Evolutionary conservation across 2,888 invertebrate species (phyloP).

Genomic region (Cremastinae sp.): DNA sequence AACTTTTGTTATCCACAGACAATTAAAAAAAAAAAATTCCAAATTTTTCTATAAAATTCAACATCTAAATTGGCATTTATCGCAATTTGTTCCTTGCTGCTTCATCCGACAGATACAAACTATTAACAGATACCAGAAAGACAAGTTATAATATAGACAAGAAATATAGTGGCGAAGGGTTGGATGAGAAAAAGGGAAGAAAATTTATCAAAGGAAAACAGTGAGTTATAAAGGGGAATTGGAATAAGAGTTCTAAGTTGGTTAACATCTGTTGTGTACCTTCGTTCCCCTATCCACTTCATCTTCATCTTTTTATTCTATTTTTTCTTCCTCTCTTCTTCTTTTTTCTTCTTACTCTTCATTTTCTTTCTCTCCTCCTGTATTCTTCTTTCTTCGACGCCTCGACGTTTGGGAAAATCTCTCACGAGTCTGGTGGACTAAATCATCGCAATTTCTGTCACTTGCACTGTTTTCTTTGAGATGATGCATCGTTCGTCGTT

Average conservation of each 20-base stretch:
- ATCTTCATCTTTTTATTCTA: constrained; percentile 26
- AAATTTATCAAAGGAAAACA: constrained; percentile 52
- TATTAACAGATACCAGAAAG: constrained; percentile 40
- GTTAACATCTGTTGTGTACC: constrained; percentile 56
- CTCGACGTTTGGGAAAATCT: constrained; percentile 7
- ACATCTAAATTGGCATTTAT: too few relatives aligned
- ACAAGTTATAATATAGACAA: constrained; percentile 19
- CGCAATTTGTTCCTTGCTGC: constrained; percentile 6
- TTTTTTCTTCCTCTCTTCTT: constrained; percentile 1
- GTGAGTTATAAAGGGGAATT: constrained; percentile 25
- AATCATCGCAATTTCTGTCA: constrained; percentile 72
- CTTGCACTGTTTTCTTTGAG: constrained; percentile 67
- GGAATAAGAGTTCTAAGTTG: constrained; percentile 38
- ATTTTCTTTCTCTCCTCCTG: not conserved
- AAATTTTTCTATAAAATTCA: too few relatives aligned
- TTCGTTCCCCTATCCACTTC: constrained; percentile 27
- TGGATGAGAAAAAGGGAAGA: constrained; percentile 22
- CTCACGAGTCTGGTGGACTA: constrained; percentile 51
- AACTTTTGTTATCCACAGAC: too few relatives aligned
- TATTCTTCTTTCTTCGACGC: not conserved
- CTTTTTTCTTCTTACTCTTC: not conserved
- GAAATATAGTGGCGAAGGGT: constrained; percentile 46
- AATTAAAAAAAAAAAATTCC: not conserved
- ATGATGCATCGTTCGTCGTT: constrained; percentile 72
- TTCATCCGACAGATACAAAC: constrained; percentile 32